Base-by-base conservation (phyloP, 2,888 invertebrate species). In the Anthophora plumipes region DNA sequence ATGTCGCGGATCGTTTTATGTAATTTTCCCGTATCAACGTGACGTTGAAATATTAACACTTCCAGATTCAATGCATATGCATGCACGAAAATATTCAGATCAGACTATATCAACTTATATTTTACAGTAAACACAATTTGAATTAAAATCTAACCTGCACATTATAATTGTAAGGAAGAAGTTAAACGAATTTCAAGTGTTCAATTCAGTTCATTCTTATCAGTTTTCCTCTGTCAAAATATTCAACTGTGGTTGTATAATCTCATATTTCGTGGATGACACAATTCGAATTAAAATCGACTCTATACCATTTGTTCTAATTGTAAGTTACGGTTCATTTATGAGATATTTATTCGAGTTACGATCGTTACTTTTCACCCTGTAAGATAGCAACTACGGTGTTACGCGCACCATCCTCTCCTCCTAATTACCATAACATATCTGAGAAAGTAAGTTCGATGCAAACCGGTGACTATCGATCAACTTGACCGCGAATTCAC, bases 401-500 rank as follows among this genome's bases (percentile, higher is more conserved):
- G 46, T 68, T 31, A 20, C n/a, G 7, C 1, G 37, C 17, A 37
- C 14, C 17, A 11, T 8, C 12, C 46, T 1, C 20, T 8, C 12
- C 46, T 1, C 20, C 6, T 57, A 57, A 22, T 59, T 69, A n/a
- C 20, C 31, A 6, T 17, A 22, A 12, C n/a, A 0, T n/a, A 11
- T 3, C 14, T 11, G 37, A 20, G 68, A 59, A 59, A 48, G 25
- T 25, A 41, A 20, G 0, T 12, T 20, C 31, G 31, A 55, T 5
- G 31, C 14, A 43, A 31, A 54, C 17, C 54, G 8, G 9, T 12
- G 31, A 54, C 31, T 22, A 67, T 74, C 60, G 48, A 54, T 54
- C 60, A 59, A 46, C 61, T 14, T 12, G 52, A 52, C 54, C 31
- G 37, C 46, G 46, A 52, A 73, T 73, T 73, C 52, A 22, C 37